Conservation (phyloP, 2,797 vertebrate species). For the Telmatherina bonti region DNA sequence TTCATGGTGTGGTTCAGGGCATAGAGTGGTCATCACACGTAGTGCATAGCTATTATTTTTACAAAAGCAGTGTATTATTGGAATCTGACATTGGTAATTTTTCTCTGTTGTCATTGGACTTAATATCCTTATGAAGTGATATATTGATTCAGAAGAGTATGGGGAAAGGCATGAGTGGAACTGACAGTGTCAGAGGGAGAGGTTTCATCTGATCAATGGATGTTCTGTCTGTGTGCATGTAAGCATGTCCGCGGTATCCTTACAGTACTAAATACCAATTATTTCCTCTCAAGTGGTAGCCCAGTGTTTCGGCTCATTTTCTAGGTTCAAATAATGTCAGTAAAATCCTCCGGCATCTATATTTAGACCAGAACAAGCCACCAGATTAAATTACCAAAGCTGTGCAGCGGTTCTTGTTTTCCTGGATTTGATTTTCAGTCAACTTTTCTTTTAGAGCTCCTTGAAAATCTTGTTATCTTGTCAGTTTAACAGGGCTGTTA, state of each 20-base stretch:
- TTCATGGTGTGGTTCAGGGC: too few species aligned
- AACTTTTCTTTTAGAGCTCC: background rate
- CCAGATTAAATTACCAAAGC: background rate
- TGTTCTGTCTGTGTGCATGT: background rate
- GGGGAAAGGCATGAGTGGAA: background rate
- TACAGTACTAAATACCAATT: background rate
- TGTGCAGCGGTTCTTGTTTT: background rate
- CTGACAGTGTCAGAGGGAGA: background rate
- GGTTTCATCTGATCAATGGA: background rate
- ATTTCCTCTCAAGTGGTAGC: background rate
- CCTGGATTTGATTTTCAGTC: conserved; percentile 5
- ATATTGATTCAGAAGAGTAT: background rate
- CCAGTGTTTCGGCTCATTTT: background rate
- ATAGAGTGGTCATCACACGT: background rate
- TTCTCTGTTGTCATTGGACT: background rate
- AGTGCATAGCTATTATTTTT: background rate
- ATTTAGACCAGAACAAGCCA: conserved; percentile 7
- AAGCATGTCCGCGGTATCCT: background rate
- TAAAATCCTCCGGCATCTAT: background rate
- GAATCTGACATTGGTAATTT: background rate
- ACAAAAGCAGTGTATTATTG: background rate
- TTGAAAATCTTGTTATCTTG: conserved; percentile 7
- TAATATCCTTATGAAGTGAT: background rate
- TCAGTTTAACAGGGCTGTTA: background rate
- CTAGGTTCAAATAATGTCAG: background rate